Evolutionary conservation across 2,888 invertebrate genomes (phyloP).

Genomic region (Lasioglossum lativentre): DNA sequence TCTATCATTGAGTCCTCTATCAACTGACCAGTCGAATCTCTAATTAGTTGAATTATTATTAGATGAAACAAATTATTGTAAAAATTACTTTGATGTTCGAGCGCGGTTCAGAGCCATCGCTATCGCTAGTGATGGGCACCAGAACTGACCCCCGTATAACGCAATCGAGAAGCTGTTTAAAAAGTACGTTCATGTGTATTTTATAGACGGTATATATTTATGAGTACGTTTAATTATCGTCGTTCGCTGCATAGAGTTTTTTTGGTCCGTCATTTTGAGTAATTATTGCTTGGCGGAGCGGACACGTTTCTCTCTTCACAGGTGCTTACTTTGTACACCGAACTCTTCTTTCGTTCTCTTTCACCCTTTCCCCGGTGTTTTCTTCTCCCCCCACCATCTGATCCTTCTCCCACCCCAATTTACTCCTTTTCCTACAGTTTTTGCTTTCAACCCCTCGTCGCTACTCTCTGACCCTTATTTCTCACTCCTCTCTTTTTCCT

Average conservation of each 20-base stretch:
- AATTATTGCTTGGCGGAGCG: background rate
- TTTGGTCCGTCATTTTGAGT: background rate
- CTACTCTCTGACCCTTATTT: background rate
- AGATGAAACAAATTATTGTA: background rate
- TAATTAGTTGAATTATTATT: background rate
- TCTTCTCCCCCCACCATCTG: background rate
- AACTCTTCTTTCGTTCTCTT: background rate
- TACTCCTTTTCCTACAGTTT: slow-evolving; percentile 25
- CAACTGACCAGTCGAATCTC: too few species aligned
- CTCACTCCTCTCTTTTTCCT: background rate
- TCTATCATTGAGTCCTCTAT: background rate
- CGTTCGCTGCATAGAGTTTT: background rate
- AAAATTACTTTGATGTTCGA: background rate
- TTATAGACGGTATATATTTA: background rate
- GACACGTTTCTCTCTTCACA: background rate
- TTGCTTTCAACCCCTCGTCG: slow-evolving; percentile 29
- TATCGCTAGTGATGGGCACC: background rate
- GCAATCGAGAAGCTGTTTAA: too few species aligned
- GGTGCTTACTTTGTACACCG: background rate
- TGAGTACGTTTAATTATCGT: background rate
- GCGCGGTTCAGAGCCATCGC: background rate
- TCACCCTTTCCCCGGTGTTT: background rate
- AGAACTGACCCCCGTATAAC: too few species aligned
- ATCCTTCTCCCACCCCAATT: background rate
- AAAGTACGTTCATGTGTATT: background rate